Conservation (phyloP, 2,797 vertebrate genomes). For the Brotula barbata region DNA sequence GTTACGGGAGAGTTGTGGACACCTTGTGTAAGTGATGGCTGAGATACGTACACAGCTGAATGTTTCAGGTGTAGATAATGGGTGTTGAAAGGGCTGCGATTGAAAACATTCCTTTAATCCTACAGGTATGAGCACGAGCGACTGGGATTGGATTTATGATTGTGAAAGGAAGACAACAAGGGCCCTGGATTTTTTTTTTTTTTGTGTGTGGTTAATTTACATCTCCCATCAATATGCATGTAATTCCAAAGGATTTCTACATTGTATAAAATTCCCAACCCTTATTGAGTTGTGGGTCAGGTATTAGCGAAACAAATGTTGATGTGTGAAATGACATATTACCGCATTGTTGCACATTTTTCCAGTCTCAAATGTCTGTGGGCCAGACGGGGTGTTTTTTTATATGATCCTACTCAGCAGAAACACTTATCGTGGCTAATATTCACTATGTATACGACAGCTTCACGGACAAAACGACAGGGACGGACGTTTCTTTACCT, state of each 20-base stretch:
- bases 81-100: background rate
- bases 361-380: background rate
- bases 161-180: conserved; percentile 1
- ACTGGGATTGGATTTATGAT: background rate
- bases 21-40: conserved; percentile 1
- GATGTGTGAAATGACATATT: conserved; percentile 1
- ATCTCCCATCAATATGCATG: background rate
- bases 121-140: background rate
- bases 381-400: background rate
- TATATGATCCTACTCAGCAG: too few relatives aligned
- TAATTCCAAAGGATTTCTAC: conserved; percentile 10
- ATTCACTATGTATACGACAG: background rate
- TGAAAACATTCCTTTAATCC: conserved; percentile 14
- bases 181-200: background rate
- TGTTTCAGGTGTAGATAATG: too few relatives aligned
- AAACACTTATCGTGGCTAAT: too few relatives aligned
- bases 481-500: conserved; percentile 80
- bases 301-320: background rate
- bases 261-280: background rate
- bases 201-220: background rate
- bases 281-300: background rate
- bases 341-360: background rate
- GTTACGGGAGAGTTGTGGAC: background rate
- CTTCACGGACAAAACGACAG: too few relatives aligned
- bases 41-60: background rate